These are phyloP conservation scores for Actenoides lindsayi DNA, from an alignment of 2,113 vertebrate genomes.

Conservation along the genomic window DNA sequence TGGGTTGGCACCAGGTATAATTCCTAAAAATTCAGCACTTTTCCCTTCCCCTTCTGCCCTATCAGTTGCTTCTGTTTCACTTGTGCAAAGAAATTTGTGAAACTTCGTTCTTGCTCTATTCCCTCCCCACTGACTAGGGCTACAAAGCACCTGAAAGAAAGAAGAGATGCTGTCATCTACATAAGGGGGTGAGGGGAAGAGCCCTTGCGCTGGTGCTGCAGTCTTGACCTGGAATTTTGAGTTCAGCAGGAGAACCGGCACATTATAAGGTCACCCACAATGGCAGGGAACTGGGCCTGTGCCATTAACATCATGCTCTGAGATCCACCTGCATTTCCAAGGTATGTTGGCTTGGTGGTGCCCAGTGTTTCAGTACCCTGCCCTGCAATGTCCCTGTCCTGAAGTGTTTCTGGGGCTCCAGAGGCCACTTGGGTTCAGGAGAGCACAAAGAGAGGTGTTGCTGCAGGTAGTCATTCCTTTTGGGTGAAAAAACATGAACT, in stretches of 20 bases:
- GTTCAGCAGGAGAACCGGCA: not conserved
- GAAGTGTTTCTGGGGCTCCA: not conserved
- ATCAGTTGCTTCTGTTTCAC: not conserved
- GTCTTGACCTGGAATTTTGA: not conserved
- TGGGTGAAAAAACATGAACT: not conserved
- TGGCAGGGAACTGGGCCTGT: rapidly evolving
- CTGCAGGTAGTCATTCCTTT: not conserved
- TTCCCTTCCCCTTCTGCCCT: not conserved
- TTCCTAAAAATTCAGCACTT: not conserved
- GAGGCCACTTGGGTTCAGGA: not conserved
- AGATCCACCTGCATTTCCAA: not conserved
- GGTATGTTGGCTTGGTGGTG: not conserved
- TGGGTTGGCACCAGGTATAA: not conserved
- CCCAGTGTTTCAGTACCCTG: not conserved
- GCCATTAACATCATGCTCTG: rapidly evolving
- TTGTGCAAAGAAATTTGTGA: not conserved
- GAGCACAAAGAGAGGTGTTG: not conserved
- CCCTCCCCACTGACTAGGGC: not conserved
- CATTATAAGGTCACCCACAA: not conserved
- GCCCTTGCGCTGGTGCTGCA: rapidly evolving
- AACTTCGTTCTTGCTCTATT: not conserved
- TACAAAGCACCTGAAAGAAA: not conserved
- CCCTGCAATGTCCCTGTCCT: not conserved
- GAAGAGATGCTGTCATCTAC: not conserved
- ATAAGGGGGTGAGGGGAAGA: rapidly evolving